Evolutionary conservation across 2,888 invertebrate species (phyloP).

Genomic region (Byasa hedistus): DNA sequence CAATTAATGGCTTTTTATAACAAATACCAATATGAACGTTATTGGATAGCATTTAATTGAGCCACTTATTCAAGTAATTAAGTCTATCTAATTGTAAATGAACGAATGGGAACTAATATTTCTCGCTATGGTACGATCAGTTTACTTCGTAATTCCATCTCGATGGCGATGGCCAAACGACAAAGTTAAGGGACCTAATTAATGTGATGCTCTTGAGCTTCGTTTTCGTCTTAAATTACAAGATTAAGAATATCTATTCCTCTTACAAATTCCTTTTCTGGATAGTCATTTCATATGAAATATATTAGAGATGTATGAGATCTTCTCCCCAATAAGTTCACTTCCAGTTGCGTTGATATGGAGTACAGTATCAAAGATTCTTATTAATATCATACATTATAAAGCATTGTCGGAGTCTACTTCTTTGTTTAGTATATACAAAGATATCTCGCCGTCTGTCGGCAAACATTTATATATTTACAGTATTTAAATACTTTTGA

Average conservation of each 20-base stretch:
- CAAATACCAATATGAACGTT: too few species aligned
- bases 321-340: neutral
- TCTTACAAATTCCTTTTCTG: constrained; percentile 1
- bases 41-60: too few species aligned
- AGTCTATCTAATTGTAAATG: constrained; percentile 9
- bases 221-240: constrained; percentile 23
- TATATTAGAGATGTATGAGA: neutral
- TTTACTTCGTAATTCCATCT: constrained; percentile 18
- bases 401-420: too few species aligned
- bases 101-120: constrained; percentile 10
- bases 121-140: constrained; percentile 1
- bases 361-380: neutral
- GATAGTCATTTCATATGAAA: too few species aligned
- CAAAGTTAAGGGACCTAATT: constrained; percentile 26
- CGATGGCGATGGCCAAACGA: constrained; percentile 28
- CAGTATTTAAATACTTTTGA: neutral
- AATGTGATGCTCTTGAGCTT: constrained; percentile 25
- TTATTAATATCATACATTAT: too few species aligned
- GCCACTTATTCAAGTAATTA: neutral
- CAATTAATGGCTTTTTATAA: too few species aligned
- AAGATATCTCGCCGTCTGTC: neutral
- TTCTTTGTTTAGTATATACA: too few species aligned
- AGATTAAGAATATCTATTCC: constrained; percentile 20
- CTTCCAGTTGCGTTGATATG: neutral
- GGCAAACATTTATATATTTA: neutral